A percentile compares a stretch with the other conserved stretches of the same genome.
Evolutionary conservation across 2,888 invertebrate species (phyloP).

Genomic region (Cryptophagus acutangulus): DNA sequence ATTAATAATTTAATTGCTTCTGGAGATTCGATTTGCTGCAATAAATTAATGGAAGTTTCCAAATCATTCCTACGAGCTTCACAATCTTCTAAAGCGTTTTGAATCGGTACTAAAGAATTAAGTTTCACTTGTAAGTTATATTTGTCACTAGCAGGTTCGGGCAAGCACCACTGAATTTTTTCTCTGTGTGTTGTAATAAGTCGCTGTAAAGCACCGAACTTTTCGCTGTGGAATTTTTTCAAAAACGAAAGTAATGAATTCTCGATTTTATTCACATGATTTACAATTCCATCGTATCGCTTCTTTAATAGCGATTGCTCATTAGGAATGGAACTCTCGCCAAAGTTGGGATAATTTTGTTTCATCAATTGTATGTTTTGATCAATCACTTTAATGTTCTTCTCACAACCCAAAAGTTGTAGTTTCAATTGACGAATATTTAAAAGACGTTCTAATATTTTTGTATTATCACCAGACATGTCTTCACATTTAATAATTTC

Average conservation of each 20-base stretch:
- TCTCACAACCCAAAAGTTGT: slow-evolving; percentile 64
- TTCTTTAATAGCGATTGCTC: slow-evolving; percentile 80
- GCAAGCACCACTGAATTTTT: slow-evolving; percentile 87
- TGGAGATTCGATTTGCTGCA: slow-evolving; percentile 69
- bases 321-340: slow-evolving; percentile 71
- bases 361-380: slow-evolving; percentile 67
- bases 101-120: slow-evolving; percentile 71
- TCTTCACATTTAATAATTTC: slow-evolving; percentile 86
- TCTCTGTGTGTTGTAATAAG: slow-evolving; percentile 77
- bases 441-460: slow-evolving; percentile 73
- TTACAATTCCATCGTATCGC: slow-evolving; percentile 71
- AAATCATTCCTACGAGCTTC: slow-evolving; percentile 62
- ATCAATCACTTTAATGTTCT: slow-evolving; percentile 64
- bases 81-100: slow-evolving; percentile 68
- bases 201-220: slow-evolving; percentile 73
- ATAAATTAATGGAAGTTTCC: slow-evolving; percentile 64
- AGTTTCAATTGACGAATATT: slow-evolving; percentile 68
- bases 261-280: slow-evolving; percentile 79
- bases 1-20: slow-evolving; percentile 64
- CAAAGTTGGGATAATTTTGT: slow-evolving; percentile 70
- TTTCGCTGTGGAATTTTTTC: slow-evolving; percentile 83
- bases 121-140: slow-evolving; percentile 90
- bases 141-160: slow-evolving; percentile 82
- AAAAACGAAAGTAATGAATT: slow-evolving; percentile 72
- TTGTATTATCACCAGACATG: slow-evolving; percentile 79